Percentiles rank a stretch among this genome's conserved stretches.
These are phyloP conservation scores for Psammodynastes pulverulentus DNA, from an alignment of 2,113 vertebrate species.

Conservation along the genomic window DNA sequence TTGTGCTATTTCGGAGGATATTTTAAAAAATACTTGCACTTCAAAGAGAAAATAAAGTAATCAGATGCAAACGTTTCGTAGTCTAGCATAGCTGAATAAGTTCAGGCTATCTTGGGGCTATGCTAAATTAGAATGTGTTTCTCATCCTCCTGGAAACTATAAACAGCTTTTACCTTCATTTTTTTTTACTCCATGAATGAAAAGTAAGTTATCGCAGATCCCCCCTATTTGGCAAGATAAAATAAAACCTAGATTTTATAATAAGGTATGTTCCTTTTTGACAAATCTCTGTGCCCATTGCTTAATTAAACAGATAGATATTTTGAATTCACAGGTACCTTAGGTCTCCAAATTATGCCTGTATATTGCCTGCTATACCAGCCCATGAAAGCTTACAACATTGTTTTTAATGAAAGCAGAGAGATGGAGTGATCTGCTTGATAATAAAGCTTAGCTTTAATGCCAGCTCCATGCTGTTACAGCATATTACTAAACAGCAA, in stretches of 20 bases:
- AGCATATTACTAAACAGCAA: conserved; percentile 84
- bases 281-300: not conserved
- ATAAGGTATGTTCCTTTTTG: not conserved
- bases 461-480: conserved; percentile 80
- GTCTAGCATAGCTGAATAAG: conserved; percentile 62
- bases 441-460: conserved; percentile 79
- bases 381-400: conserved; percentile 54
- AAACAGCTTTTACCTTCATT: conserved; percentile 9
- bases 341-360: conserved; percentile 47
- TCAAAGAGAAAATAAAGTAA: conserved; percentile 69
- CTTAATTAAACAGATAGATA: conserved; percentile 19
- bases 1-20: conserved; percentile 55
- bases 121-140: conserved; percentile 53
- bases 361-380: conserved; percentile 42
- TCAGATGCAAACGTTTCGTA: conserved; percentile 62
- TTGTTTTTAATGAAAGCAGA: conserved; percentile 69
- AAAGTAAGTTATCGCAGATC: not conserved
- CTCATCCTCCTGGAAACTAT: conserved; percentile 25
- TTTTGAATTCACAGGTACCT: conserved; percentile 26
- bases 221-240: conserved; percentile 28
- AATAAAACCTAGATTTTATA: conserved; percentile 18
- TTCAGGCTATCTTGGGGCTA: conserved; percentile 61
- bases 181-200: not conserved
- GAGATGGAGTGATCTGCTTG: conserved; percentile 76
- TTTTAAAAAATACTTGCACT: conserved; percentile 66